These are phyloP conservation scores for Sarcophilus harrisii DNA, from an alignment of 2,797 vertebrate species.

Conservation along the genomic window DNA sequence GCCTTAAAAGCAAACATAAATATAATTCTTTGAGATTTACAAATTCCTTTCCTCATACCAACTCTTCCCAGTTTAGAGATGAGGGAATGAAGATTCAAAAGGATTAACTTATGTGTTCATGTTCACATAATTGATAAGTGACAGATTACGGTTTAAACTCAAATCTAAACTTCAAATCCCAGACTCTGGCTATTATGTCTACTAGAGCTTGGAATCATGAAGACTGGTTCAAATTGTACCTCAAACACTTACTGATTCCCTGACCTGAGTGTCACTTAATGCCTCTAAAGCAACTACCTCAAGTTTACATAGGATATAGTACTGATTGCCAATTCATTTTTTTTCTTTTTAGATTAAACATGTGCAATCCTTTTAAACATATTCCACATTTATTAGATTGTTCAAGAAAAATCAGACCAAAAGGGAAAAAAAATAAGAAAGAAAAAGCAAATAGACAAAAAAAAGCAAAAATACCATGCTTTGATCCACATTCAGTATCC, in stretches of 20 bases:
- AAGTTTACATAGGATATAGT: not conserved
- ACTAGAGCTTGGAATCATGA: not conserved
- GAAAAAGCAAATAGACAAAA: no score
- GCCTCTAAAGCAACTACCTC: not conserved
- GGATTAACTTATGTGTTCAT: not conserved
- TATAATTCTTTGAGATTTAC: not conserved
- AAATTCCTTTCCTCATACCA: not conserved
- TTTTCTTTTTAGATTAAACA: no score
- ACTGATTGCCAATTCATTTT: not conserved
- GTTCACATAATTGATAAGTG: not conserved
- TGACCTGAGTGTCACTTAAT: not conserved
- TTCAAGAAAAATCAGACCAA: no score
- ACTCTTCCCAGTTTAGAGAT: not conserved
- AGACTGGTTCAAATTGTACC: not conserved
- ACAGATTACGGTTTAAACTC: not conserved
- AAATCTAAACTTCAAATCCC: not conserved
- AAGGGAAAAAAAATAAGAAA: no score
- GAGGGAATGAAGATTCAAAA: not conserved
- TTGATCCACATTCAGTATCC: no score
- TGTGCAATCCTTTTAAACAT: no score
- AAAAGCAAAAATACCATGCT: no score
- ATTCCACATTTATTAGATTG: no score
- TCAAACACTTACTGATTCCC: not conserved
- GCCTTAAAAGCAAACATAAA: not conserved
- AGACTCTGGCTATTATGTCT: not conserved